Base-by-base conservation (phyloP, 53 echinoderm and acorn worm genomes). In the Antedon mediterranea region DNA sequence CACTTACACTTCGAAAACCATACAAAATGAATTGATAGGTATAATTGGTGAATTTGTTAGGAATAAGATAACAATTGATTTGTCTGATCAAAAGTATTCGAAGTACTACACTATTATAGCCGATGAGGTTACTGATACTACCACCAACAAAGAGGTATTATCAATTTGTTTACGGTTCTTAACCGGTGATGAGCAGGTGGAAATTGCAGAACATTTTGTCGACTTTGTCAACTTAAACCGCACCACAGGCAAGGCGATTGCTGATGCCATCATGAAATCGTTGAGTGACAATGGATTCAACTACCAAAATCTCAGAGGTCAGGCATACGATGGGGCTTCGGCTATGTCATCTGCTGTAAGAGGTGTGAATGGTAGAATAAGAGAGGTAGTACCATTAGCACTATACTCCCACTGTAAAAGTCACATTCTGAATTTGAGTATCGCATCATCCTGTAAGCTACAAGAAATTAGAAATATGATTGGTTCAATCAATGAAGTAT, bases 241-340 rank as follows among this genome's bases (percentile, higher is more conserved):
- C 77, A 72, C 75, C 0, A 77, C 76, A 71, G 77, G 75, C 30
- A 71, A 83, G 43, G 72, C 71, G 77, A 75, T 83, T 71, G 72
- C 57, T 71, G 71, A 79, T 71, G 71, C 79, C 34, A 79, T 79
- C 71, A 71, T 79, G 71, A 31, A 71, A 31, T 31, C 71, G 30
- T 71, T 79, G 31, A 30, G 34, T 13, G 71, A 79, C 43, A 43
- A 75, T 42, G 75, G n/a, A n/a, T n/a, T 82, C 4, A 76, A 82
- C 57, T 28, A 75, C 43, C 43, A 75, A 28, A 82, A 82, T 71
- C 31, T 34, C 32, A 73, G 73, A 81, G 81, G 73, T 37, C 81
- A 81, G 43, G 81, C 74, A 30, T 73, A 81, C 31, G 81, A 81
- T 81, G 81, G 81, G 32, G 81, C 81, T 72, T 23, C 72, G 43